Evolutionary conservation across 2,797 vertebrate genomes (phyloP).

Genomic region (Nasua narica): DNA sequence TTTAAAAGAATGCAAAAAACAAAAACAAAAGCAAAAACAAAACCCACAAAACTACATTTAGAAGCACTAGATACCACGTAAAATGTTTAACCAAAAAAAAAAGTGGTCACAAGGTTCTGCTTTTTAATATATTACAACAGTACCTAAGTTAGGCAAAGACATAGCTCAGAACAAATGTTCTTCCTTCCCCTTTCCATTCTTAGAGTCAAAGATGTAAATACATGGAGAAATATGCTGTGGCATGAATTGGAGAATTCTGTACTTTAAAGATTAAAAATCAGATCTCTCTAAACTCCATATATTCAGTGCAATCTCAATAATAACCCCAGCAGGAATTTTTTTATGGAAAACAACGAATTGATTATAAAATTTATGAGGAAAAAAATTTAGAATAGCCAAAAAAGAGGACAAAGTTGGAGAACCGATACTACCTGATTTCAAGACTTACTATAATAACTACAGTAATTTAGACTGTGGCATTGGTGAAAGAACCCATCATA

Average conservation of each 20-base stretch:
- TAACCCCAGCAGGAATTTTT: neutral
- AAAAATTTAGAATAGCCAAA: neutral
- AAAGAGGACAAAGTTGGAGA: neutral
- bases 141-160: neutral
- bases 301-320: neutral
- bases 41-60: neutral
- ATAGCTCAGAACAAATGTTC: neutral
- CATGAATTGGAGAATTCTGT: neutral
- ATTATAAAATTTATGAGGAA: neutral
- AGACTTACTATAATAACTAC: neutral
- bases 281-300: neutral
- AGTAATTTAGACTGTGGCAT: neutral
- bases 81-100: neutral
- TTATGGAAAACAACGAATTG: neutral
- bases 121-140: neutral
- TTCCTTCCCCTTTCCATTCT: neutral
- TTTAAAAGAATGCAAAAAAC: neutral
- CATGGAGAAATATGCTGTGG: neutral
- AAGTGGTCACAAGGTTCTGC: neutral
- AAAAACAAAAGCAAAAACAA: too few relatives aligned
- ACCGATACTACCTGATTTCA: neutral
- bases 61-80: neutral
- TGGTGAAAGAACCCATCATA: neutral
- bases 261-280: neutral
- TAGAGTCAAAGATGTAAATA: neutral